A percentile compares a stretch with the other conserved stretches of the same genome.
Evolutionary conservation across 2,888 invertebrate genomes (phyloP).

Genomic region (Chironomus tentans): DNA sequence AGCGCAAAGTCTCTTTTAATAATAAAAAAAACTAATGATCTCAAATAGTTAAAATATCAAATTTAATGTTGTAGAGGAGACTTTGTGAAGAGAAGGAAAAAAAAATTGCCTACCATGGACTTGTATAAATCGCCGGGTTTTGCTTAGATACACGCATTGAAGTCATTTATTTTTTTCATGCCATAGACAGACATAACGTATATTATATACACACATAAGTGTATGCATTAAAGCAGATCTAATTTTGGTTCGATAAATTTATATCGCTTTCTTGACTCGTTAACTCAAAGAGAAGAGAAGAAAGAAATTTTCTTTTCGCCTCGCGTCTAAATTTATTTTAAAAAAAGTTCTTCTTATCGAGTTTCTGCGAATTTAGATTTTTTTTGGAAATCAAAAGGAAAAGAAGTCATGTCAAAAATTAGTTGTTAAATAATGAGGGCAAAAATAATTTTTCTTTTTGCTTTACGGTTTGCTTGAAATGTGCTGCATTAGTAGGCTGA

Average conservation of each 20-base stretch:
- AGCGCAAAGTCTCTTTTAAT: background rate
- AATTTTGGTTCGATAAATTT: constrained; percentile 20
- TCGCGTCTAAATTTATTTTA: no score
- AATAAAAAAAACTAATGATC: constrained; percentile 9
- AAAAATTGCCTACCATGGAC: background rate
- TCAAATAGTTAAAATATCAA: constrained; percentile 11
- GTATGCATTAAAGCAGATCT: constrained; percentile 17
- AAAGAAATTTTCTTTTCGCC: background rate
- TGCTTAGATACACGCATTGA: constrained; percentile 19
- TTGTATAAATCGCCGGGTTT: constrained; percentile 23
- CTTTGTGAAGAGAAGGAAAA: background rate
- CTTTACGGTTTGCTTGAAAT: no score
- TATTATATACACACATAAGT: background rate
- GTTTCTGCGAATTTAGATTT: background rate
- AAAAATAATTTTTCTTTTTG: background rate
- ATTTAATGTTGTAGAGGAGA: constrained; percentile 9
- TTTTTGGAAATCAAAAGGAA: background rate
- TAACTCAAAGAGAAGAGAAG: background rate
- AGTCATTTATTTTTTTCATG: constrained; percentile 16
- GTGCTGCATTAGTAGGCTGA: no score
- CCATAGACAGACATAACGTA: background rate
- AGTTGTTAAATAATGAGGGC: background rate
- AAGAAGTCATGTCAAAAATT: no score
- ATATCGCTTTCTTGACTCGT: constrained; percentile 4
- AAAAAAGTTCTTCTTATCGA: background rate